Percentiles rank a stretch among this genome's conserved stretches.
These are phyloP conservation scores for Perca schrenkii DNA, from an alignment of 2,113 vertebrate genomes.

Conservation along the genomic window DNA sequence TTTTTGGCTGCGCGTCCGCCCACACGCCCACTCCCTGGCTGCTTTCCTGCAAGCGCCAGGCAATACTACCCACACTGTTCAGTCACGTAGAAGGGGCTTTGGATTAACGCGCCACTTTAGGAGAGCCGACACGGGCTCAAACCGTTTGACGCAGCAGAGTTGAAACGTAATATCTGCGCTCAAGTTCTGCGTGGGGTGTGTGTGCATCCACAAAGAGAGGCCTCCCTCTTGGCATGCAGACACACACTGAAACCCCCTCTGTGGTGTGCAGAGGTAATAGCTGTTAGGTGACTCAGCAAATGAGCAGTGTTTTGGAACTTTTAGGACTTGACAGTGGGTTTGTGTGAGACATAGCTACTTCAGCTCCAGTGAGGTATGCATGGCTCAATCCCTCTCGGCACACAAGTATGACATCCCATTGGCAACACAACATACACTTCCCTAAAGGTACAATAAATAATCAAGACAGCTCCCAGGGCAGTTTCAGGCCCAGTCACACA, in stretches of 20 bases:
- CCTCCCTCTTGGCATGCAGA: conserved; percentile 27
- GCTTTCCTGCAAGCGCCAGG: conserved; percentile 6
- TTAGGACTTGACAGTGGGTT: not conserved
- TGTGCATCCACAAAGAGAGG: conserved; percentile 11
- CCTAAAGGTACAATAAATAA: conserved; percentile 61
- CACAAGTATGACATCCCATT: conserved; percentile 84
- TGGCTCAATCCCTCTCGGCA: conserved; percentile 40
- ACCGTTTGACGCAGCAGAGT: not conserved
- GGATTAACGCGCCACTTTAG: conserved; percentile 44
- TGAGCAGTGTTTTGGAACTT: conserved; percentile 43
- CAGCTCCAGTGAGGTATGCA: conserved; percentile 23
- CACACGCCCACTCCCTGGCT: conserved; percentile 42
- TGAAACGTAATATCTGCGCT: conserved; percentile 51
- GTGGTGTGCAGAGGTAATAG: conserved; percentile 44
- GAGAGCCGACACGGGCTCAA: conserved; percentile 2
- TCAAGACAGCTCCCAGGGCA: conserved; percentile 31
- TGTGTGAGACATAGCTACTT: conserved; percentile 22
- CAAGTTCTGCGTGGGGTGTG: not conserved
- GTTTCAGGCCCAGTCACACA: conserved; percentile 42
- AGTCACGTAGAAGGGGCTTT: conserved; percentile 29
- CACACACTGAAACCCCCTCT: not conserved
- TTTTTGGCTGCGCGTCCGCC: not conserved
- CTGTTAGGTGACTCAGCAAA: conserved; percentile 68
- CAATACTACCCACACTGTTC: conserved; percentile 49
- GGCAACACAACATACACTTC: conserved; percentile 59